Evolutionary conservation across 2,888 invertebrate genomes (phyloP), one percentile per base, ranked within the genome.

Genomic region (Caenorhabditis japonica): DNA sequence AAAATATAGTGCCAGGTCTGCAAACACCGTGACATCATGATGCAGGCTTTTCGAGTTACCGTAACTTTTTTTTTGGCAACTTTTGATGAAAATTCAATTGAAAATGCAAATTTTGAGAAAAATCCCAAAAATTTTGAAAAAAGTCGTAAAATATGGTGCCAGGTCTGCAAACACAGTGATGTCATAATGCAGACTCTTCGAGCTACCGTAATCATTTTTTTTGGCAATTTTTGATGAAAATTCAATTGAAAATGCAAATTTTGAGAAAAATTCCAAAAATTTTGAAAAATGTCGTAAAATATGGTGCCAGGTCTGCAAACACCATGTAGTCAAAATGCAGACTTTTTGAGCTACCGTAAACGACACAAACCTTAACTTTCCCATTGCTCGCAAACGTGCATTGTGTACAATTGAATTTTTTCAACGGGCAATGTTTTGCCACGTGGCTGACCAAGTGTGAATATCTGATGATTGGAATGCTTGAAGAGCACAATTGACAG

Each of bases 321-420:
- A n/a, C n/a, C n/a, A n/a, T n/a, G n/a, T n/a, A n/a, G n/a, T n/a
- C n/a, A n/a, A n/a, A n/a, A n/a, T n/a, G n/a, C n/a, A n/a, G n/a
- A n/a, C n/a, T n/a, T n/a, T n/a, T n/a, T n/a, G n/a, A n/a, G n/a
- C n/a, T n/a, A n/a, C n/a, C n/a, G n/a, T n/a, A n/a, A n/a, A n/a
- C n/a, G n/a, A n/a, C n/a, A n/a, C n/a, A n/a, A 5, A 68, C 83
- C 70, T 82, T 83, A 0, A 77, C 79, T 71, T 76, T 76, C 43
- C 77, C 82, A 62, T 83, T 83, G 60, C 82, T 83, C 21, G 62
- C 72, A 55, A 83, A 84, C 3, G 47, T 53, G 66, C 84, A 84
- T 46, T 84, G 66, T n/a, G 69, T 49, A 62, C 83, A 83, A 33
- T 76, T 69, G 51, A 77, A 84, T 64, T 82, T 82, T 53, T 84